Evolutionary conservation across 1,140 invertebrate genomes (phyloP), one percentile per base, ranked within the genome.

Genomic region (Portunus trituberculatus): DNA sequence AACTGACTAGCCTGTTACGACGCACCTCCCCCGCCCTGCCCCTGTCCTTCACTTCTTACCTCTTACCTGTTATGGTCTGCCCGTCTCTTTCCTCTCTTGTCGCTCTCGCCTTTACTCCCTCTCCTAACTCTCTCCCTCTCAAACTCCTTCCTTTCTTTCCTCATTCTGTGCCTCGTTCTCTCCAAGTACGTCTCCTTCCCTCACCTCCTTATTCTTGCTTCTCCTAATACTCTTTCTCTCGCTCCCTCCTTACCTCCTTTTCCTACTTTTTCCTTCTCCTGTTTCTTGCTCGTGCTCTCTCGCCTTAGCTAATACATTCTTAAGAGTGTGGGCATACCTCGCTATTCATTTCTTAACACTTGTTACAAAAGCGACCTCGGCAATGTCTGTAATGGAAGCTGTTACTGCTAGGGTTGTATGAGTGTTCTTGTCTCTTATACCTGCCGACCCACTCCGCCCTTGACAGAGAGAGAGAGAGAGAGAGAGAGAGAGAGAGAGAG

Each of bases 401-500:
- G 52, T 59, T 59, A 59, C 12, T 59, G 52, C 12, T 59, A 59
- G 12, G 8, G 52, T 59, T 59, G 52, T 59, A 20, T 59, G 52
- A 59, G 52, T 59, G 52, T 59, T 59, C 52, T 59, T 59, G 16
- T 0, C 12, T 14, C 52, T 14, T 59, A 59, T 59, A 59, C 52
- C 52, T 59, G 52, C 52, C 52, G 52, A 14, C 52, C 10, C 52
- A 10, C 52, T 10, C 52, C 52, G 10, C 52, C 52, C 16, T 59
- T 0, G 88, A 90, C 0, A 46, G 45, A 90, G 88, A 48, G 67
- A 76, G 67, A 76, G 3, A 90, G 16, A 12, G 88, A 48, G 45
- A 45, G 88, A 90, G 88, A 46, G 88, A 90, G 39, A 90, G 88
- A 90, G 39, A 46, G 88, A 90, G 39, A 46, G 88, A 90, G 88